phyloP scores from a whole-genome alignment of 30 jellyfish, hydroid and myxozoan genomes.

The Aurelia sp. region DNA sequence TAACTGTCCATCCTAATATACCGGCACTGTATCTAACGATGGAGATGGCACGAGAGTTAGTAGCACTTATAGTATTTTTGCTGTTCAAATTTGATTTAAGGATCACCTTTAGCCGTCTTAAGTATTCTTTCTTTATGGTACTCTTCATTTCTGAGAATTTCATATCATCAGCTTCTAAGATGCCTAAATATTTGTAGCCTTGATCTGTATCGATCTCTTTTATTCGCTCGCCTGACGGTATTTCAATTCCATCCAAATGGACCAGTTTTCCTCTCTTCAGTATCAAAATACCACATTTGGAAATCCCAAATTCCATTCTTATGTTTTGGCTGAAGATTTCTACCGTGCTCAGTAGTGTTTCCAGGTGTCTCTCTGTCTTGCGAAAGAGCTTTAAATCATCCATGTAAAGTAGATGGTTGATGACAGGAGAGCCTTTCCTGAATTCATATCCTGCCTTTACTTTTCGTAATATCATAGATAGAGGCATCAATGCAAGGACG shows the following conservation, averaged over 20 bases:
- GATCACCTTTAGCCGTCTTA: too few relatives aligned
- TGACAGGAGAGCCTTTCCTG: constrained; percentile 32
- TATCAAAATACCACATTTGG: too few relatives aligned
- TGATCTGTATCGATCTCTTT: constrained; percentile 26
- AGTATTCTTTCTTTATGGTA: too few relatives aligned
- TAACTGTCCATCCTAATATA: too few relatives aligned
- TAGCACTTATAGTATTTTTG: too few relatives aligned
- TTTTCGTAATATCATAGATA: not conserved
- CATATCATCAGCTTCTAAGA: not conserved
- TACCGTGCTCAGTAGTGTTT: constrained; percentile 1
- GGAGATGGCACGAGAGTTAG: too few relatives aligned
- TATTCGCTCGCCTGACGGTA: constrained; percentile 25
- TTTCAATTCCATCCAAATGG: not conserved
- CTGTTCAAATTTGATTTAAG: too few relatives aligned
- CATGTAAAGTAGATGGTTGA: constrained; percentile 30
- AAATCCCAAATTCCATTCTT: too few relatives aligned
- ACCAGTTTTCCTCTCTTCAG: too few relatives aligned
- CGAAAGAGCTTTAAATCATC: constrained; percentile 26
- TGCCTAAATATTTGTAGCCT: constrained; percentile 26
- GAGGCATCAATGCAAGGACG: too few relatives aligned
- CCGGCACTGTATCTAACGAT: too few relatives aligned
- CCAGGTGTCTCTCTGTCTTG: constrained; percentile 13
- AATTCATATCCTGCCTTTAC: constrained; percentile 44
- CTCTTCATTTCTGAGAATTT: too few relatives aligned
- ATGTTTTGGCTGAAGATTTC: not conserved